Evolutionary conservation across 1,140 invertebrate genomes (phyloP).

Genomic region (Cecropterus lyciades): DNA sequence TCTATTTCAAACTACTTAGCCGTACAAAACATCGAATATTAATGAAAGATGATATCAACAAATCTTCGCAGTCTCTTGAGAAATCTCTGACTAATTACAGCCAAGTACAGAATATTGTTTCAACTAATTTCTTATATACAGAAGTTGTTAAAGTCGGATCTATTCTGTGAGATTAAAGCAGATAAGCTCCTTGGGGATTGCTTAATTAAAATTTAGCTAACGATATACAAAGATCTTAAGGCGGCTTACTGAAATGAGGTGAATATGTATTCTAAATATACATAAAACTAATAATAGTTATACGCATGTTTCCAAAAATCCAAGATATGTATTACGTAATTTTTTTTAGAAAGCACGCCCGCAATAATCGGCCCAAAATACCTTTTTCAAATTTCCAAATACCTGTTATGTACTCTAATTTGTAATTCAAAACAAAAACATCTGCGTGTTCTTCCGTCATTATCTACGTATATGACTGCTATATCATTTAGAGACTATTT

Average conservation of each 20-base stretch:
- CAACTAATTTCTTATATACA: slow-evolving; percentile 23
- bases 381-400: no score
- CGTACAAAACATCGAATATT: neutral
- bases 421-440: no score
- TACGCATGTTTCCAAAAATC: no score
- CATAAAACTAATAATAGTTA: neutral
- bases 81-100: slow-evolving; percentile 15
- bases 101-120: slow-evolving; percentile 34
- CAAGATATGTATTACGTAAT: no score
- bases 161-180: slow-evolving; percentile 25
- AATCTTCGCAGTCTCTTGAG: slow-evolving; percentile 12
- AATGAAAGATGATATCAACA: slow-evolving; percentile 6
- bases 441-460: no score
- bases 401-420: no score
- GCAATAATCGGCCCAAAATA: no score
- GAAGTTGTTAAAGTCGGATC: slow-evolving; percentile 28
- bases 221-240: slow-evolving; percentile 7
- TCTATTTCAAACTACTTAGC: no score
- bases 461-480: no score
- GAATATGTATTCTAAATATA: neutral
- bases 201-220: slow-evolving; percentile 27
- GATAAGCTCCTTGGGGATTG: slow-evolving; percentile 14
- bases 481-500: no score
- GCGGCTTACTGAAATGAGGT: neutral
- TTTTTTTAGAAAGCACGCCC: no score